Evolutionary conservation across 2,113 vertebrate species (phyloP), one percentile per base, ranked within the genome.

Genomic region (Podarcis cretensis): DNA sequence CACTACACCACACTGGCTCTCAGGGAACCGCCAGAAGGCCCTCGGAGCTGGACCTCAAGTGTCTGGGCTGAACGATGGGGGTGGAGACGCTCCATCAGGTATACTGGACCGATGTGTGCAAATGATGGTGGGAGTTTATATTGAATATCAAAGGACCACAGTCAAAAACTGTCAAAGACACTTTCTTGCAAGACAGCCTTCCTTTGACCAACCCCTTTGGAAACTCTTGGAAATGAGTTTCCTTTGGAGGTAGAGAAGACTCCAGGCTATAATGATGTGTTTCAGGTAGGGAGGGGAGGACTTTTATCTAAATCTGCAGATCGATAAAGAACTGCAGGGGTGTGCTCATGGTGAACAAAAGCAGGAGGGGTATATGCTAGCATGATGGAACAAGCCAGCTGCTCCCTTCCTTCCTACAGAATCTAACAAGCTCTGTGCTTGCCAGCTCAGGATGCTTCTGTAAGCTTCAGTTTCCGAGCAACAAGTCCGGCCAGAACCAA

Each of bases 391-490:
- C 23, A 86, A 20, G 20, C 30, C 27, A 86, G 84, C 84, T 86
- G 84, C 57, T 86, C 74, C 84, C 57, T 76, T 57, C 57, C 73
- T 74, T 25, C 57, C 23, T 59, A 57, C 43, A 75, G 35, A 86
- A 65, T 35, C 16, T 63, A 85, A 66, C 57, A 77, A 40, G 54
- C 83, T 65, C 71, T 76, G 23, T 20, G 13, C 9, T 20, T 27
- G 74, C 73, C 73, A 65, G 74, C 35, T 74, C 84, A 20, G 57
- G 23, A 86, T 65, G 59, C 35, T 77, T 77, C 74, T 40, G 59
- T 65, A 86, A 77, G 84, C 57, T 77, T 76, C 73, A 66, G 73
- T 86, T 86, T 76, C 84, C 35, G 74, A 86, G 57, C 84, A 77
- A 43, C 30, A 5, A 77, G 37, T 35, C 63, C 73, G 77, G 57